Evolutionary conservation across 2,797 vertebrate genomes (phyloP).

Genomic region (Acrossocheilus wenchowensis): DNA sequence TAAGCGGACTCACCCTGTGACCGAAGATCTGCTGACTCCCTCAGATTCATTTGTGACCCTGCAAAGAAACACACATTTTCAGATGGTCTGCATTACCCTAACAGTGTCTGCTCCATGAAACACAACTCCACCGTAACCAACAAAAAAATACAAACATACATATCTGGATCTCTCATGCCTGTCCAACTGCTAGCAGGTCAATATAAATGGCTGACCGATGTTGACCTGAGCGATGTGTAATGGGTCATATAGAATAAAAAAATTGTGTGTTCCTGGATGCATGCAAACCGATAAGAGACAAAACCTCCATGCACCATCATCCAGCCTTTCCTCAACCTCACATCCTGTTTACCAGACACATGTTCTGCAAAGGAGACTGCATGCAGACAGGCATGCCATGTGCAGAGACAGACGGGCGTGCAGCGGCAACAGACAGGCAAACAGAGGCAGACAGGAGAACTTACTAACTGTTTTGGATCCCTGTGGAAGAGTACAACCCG

Average conservation of each 20-base stretch:
- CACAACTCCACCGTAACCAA: conserved; percentile 21
- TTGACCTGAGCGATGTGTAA: background rate
- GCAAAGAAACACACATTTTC: conserved; percentile 37
- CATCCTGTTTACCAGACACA: conserved; percentile 8
- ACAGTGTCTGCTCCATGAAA: conserved; percentile 11
- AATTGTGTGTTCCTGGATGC: conserved; percentile 33
- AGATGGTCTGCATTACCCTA: background rate
- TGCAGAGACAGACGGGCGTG: conserved; percentile 54
- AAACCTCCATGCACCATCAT: conserved; percentile 35
- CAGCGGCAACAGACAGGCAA: conserved; percentile 69
- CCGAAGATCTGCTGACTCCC: conserved; percentile 97
- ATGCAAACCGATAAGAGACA: conserved; percentile 26
- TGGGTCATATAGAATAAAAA: background rate
- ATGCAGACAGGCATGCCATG: conserved; percentile 44
- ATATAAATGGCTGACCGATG: background rate
- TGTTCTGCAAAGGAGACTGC: conserved; percentile 17
- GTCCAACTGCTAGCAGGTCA: conserved; percentile 5
- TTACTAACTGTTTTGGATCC: conserved; percentile 98
- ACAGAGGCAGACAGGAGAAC: conserved; percentile 77
- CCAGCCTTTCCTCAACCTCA: conserved; percentile 13
- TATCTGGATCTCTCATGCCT: background rate
- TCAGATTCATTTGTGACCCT: conserved; percentile 99
- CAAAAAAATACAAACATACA: background rate
- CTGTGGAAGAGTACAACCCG: conserved; percentile 92
- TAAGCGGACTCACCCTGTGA: conserved; percentile 87